These are phyloP conservation scores for Phrynocephalus forsythii DNA, from an alignment of 2,797 vertebrate genomes.

Conservation along the genomic window DNA sequence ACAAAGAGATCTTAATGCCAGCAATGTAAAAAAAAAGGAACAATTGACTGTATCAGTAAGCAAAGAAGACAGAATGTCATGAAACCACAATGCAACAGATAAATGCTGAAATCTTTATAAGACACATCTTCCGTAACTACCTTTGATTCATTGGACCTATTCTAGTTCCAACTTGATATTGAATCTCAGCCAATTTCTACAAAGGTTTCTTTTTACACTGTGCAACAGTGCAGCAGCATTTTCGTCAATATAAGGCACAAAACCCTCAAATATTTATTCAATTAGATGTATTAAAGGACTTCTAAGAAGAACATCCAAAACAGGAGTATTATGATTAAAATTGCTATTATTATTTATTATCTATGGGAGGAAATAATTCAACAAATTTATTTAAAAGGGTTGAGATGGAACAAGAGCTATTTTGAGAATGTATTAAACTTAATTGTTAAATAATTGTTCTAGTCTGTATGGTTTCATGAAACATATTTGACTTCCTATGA, in stretches of 20 bases:
- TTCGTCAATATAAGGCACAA: neutral
- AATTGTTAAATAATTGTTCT: neutral
- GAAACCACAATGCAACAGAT: neutral
- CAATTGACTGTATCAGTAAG: neutral
- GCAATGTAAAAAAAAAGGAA: neutral
- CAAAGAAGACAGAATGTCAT: neutral
- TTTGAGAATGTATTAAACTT: neutral
- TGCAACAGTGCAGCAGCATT: too few relatives aligned
- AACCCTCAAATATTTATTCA: neutral
- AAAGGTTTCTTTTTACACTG: too few relatives aligned
- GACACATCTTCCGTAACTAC: too few relatives aligned
- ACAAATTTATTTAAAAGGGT: neutral
- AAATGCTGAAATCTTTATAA: too few relatives aligned
- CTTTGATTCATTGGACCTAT: too few relatives aligned
- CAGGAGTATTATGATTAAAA: neutral
- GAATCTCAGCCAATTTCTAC: too few relatives aligned
- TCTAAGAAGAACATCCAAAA: neutral
- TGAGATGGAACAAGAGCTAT: neutral
- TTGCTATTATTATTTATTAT: neutral
- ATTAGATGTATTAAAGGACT: neutral
- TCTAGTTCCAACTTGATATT: too few relatives aligned
- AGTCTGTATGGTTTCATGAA: neutral
- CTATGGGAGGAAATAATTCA: neutral
- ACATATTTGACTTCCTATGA: neutral
- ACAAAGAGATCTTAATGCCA: neutral